Evolutionary conservation across 2,888 invertebrate genomes (phyloP), one percentile per base, ranked within the genome.

Genomic region (Vannuccia rotundouncinata): DNA sequence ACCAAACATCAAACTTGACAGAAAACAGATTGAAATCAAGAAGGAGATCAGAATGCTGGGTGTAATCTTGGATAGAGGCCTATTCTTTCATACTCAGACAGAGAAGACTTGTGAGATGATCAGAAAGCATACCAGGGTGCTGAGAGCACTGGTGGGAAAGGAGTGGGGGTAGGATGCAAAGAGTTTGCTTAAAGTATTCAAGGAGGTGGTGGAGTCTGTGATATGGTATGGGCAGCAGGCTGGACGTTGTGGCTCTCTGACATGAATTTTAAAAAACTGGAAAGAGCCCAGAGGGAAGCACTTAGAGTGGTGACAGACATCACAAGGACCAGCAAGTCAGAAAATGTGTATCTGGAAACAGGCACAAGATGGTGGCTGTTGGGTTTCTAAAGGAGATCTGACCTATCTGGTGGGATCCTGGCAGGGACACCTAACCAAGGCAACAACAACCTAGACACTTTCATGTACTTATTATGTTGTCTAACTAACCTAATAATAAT

Each of bases 141-240:
- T 74, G 28, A 5, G 74, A 5, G 25, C 28, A 25, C n/a, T 74
- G 28, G 74, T n/a, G n/a, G 28, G 28, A 27, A 74, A 25, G 25
- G 28, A 28, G 5, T 74, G 28, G 28, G 25, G 28, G 5, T 74
- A n/a, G 28, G 10, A 74, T 10, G 28, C 74, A 5, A n/a, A 27
- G 74, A 28, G 5, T 10, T n/a, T 74, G n/a, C 74, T 74, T 27
- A 74, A 27, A 74, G n/a, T 74, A 28, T 74, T 10, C 74, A 74
- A 74, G 74, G 5, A 5, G 27, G 28, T 74, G 10, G 74, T 74
- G n/a, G 74, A 74, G n/a, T 27, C 27, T 10, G 25, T 25, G 25
- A 74, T 74, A 5, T 74, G 28, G 74, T 74, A 74, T 28, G 25
- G 74, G 74, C 74, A 74, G 25, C 28, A n/a, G 74, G 27, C 5